Percentiles rank a stretch among this genome's conserved stretches.
Conservation (phyloP, 2,113 vertebrate species). For the Sisor rabdophorus region DNA sequence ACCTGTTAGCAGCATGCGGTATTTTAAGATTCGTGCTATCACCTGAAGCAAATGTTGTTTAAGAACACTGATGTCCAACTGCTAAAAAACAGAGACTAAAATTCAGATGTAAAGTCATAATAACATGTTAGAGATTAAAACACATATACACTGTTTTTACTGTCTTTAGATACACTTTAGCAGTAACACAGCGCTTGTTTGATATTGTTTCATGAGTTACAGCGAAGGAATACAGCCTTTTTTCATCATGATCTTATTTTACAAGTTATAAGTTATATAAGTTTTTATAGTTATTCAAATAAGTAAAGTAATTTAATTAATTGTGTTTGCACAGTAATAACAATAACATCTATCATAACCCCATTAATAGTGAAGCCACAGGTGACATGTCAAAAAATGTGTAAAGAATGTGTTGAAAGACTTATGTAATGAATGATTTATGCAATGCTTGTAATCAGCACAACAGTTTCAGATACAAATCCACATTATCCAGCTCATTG, state of each 20-base stretch:
- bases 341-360: neutral
- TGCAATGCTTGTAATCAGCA: too few relatives aligned
- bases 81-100: slow-evolving; percentile 27
- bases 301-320: neutral
- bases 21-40: slow-evolving; percentile 88
- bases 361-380: neutral
- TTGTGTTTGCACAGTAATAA: neutral
- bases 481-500: neutral
- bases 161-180: neutral
- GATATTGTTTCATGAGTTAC: neutral
- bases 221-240: neutral
- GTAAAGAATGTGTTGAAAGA: too few relatives aligned
- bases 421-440: too few relatives aligned
- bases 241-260: too few relatives aligned
- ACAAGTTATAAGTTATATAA: neutral
- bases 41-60: slow-evolving; percentile 86
- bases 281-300: neutral
- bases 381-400: neutral
- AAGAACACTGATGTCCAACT: slow-evolving; percentile 48
- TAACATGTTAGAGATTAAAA: neutral
- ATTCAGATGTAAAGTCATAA: neutral
- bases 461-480: neutral
- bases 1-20: slow-evolving; percentile 93
- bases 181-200: neutral
- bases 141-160: neutral